These are phyloP conservation scores for Dorcus hopei DNA, from an alignment of 2,888 invertebrate species.

Conservation along the genomic window DNA sequence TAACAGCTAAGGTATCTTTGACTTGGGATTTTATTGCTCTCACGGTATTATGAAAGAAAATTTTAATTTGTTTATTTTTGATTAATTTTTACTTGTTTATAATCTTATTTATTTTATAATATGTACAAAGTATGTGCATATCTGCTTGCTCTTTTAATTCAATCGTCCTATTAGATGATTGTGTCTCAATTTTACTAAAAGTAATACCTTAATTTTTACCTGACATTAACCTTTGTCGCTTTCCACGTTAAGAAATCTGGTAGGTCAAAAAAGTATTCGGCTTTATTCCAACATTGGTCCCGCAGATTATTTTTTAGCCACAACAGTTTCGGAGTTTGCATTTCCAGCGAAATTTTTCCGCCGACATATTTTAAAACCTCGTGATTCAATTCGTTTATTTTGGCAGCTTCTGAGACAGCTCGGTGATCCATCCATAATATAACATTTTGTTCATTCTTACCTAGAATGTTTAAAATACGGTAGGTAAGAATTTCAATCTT, in stretches of 20 bases:
- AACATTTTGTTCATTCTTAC: conserved; percentile 71
- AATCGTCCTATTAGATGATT: no score
- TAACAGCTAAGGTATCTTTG: no score
- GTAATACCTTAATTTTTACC: conserved; percentile 45
- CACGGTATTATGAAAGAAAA: no score
- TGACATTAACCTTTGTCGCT: conserved; percentile 71
- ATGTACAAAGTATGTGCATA: no score
- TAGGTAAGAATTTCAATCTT: no score
- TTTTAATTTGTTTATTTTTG: no score
- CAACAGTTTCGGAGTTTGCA: conserved; percentile 91
- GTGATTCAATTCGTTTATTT: conserved; percentile 75
- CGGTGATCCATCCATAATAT: conserved; percentile 94
- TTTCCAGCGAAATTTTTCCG: conserved; percentile 91
- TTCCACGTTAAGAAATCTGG: conserved; percentile 94
- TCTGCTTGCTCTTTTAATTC: no score
- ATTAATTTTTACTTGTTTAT: no score
- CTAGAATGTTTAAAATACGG: conserved; percentile 41
- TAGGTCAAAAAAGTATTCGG: conserved; percentile 81
- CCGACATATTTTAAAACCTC: conserved; percentile 81
- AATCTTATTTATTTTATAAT: no score
- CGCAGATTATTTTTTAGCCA: conserved; percentile 81
- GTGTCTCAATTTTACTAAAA: no score
- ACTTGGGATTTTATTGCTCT: no score
- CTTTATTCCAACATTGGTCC: conserved; percentile 64
- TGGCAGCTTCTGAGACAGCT: conserved; percentile 73